Conservation (phyloP, 1,140 invertebrate species). For the Leptinotarsa texana region DNA sequence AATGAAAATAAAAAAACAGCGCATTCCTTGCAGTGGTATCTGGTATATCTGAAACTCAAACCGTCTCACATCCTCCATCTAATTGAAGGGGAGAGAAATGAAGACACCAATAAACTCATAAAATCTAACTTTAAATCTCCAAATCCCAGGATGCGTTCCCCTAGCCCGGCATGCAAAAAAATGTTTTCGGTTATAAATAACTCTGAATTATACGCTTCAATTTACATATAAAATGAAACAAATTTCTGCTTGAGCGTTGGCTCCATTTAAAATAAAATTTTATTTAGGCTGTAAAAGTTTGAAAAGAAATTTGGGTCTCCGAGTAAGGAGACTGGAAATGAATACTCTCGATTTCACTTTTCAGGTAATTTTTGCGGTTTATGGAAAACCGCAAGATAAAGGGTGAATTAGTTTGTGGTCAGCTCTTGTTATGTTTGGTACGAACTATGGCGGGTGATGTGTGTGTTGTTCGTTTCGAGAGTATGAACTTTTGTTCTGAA, state of each 20-base stretch:
- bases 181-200: conserved; percentile 43
- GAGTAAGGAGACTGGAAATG: conserved; percentile 11
- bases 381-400: conserved; percentile 42
- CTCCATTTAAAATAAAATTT: conserved; percentile 36
- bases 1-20: background rate
- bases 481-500: too few species aligned
- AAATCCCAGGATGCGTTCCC: conserved; percentile 20
- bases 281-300: conserved; percentile 29
- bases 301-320: conserved; percentile 8
- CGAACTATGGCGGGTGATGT: background rate
- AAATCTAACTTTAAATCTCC: conserved; percentile 40
- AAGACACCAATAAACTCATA: conserved; percentile 49
- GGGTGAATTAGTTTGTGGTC: conserved; percentile 33
- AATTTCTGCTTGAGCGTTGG: conserved; percentile 30
- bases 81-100: conserved; percentile 39
- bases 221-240: conserved; percentile 33
- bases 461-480: background rate
- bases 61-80: conserved; percentile 22
- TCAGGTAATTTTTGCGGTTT: conserved; percentile 49
- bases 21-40: background rate
- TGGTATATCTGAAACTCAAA: background rate
- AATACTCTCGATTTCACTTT: conserved; percentile 49
- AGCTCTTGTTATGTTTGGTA: conserved; percentile 15
- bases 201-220: conserved; percentile 26
- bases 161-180: conserved; percentile 27